Evolutionary conservation across 2,797 vertebrate genomes (phyloP), one percentile per base, ranked within the genome.

Genomic region (Xenops minutus): DNA sequence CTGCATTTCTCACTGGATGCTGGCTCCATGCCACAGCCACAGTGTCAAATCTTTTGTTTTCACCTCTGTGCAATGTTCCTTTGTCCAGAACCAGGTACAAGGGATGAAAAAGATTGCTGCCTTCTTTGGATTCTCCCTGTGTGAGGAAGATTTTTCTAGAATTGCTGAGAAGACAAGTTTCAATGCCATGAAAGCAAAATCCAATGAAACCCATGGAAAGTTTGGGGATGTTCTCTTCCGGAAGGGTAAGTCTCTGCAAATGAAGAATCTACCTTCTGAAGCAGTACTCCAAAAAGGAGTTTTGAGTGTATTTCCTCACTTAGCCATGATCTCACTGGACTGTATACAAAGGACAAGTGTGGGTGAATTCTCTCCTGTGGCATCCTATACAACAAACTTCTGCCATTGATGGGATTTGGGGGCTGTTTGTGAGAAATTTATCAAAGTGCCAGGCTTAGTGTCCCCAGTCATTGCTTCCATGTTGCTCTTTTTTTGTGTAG

Each of bases 111-210:
- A 88, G 85, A 97, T 98, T 81, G 87, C 97, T 63, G 80, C 76
- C 24, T 98, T 98, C 95, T 98, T 98, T 34, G 97, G 94, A 63
- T 98, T 98, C 66, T 91, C 24, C 24, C 84, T 98, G 74, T 96
- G 68, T 32, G 97, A 98, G 5, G 96, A 92, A 88, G 98, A 98
- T 78, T 92, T 98, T 67, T 68, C 86, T 63, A 90, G 81, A 93
- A 97, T 98, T 61, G 85, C 96, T 4, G 51, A 92, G 36, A 95
- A 95, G 14, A 97, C 96, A 9, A 96, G 86, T 30, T 98, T 98
- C 84, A 95, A 78, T 30, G 81, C 94, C 32, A 98, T 98, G 98
- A 96, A 96, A 87, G 93, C 96, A 15, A 97, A 94, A 62, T 94
- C 97, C 22, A 79, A 27, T 12, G 73, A 96, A 66, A 97, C 92